A percentile compares a stretch with the other conserved stretches of the same genome.
Conservation (phyloP, 2,113 vertebrate genomes). For the Martes martes region DNA sequence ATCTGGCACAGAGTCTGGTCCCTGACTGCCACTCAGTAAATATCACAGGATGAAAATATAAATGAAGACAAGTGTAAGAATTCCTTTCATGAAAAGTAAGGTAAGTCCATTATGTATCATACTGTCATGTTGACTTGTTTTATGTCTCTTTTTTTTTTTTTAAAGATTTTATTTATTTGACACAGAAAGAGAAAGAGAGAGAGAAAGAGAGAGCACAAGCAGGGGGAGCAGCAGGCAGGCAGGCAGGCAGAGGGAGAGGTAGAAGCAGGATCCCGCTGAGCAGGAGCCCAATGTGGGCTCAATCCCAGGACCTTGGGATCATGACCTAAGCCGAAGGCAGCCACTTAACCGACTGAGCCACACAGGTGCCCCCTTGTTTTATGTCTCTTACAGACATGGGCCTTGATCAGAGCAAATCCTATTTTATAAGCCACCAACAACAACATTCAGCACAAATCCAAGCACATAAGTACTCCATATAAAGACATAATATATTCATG, state of each 20-base stretch:
- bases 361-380: background rate
- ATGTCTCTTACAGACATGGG: background rate
- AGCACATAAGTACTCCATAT: background rate
- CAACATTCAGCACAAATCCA: background rate
- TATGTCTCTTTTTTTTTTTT: background rate
- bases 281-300: too few species aligned
- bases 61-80: background rate
- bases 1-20: background rate
- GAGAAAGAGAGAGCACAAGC: too few species aligned
- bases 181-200: too few species aligned
- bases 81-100: background rate
- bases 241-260: too few species aligned
- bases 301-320: too few species aligned
- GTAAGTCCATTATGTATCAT: background rate
- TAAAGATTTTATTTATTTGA: too few species aligned
- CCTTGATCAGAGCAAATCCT: background rate
- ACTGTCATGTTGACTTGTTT: background rate
- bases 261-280: too few species aligned
- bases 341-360: too few species aligned
- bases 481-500: background rate
- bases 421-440: background rate
- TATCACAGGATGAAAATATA: background rate
- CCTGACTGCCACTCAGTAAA: background rate
- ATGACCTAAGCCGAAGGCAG: too few species aligned
- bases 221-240: too few species aligned